Percentiles rank a stretch among this genome's conserved stretches.
Evolutionary conservation across 2,113 vertebrate genomes (phyloP).

Genomic region (Empidonax alnorum): DNA sequence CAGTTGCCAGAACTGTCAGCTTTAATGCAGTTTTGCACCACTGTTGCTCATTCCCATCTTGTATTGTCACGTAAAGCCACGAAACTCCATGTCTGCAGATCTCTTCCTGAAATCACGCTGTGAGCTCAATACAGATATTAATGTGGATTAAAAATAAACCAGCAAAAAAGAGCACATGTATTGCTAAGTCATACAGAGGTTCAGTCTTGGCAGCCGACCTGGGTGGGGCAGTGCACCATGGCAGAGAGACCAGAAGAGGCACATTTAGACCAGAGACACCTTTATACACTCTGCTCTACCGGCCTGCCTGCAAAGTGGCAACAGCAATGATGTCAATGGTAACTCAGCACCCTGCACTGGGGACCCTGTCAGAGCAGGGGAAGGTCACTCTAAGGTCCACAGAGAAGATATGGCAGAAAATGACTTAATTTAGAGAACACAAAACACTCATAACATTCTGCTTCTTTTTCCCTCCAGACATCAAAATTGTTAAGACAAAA

Average conservation of each 20-base stretch:
- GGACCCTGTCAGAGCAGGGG: background rate
- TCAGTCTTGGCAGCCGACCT: background rate
- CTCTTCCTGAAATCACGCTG: background rate
- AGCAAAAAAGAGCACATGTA: rapidly evolving
- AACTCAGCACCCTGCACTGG: background rate
- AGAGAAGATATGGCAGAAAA: background rate
- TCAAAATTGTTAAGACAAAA: background rate
- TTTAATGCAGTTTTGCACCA: background rate
- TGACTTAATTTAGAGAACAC: background rate
- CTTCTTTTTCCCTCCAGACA: background rate
- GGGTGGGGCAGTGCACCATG: rapidly evolving
- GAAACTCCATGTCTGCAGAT: background rate
- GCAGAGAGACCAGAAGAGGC: background rate
- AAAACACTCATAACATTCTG: background rate
- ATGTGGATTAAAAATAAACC: conserved; percentile 6
- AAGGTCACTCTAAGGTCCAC: background rate
- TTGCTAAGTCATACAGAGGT: background rate
- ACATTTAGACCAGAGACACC: background rate
- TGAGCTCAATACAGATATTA: background rate
- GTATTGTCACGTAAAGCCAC: background rate
- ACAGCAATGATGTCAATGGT: background rate
- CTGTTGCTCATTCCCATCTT: background rate
- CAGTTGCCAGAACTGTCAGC: background rate
- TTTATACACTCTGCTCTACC: rapidly evolving
- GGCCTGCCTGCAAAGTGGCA: rapidly evolving